Evolutionary conservation across 2,888 invertebrate genomes (phyloP).

Genomic region (Oscheius myriophilus): DNA sequence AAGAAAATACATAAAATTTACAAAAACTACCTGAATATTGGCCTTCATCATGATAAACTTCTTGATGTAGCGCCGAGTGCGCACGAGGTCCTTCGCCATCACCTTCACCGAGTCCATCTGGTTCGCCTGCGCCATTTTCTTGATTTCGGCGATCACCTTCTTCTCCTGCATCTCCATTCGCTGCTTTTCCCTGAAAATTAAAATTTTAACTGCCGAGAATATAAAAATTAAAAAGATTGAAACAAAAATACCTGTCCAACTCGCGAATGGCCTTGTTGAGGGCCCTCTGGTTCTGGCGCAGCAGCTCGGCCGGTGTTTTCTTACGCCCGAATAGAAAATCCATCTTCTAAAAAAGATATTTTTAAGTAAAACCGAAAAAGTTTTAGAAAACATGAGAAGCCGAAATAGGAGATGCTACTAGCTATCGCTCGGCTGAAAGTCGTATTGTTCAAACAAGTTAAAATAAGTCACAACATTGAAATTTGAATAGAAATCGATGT

Average conservation of each 20-base stretch:
- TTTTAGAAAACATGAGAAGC: not conserved
- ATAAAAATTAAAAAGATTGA: not conserved
- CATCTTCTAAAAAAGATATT: conserved; percentile 47
- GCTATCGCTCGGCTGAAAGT: too few species aligned
- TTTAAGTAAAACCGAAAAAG: not conserved
- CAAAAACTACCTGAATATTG: conserved; percentile 82
- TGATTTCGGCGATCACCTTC: conserved; percentile 96
- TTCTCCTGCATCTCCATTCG: conserved; percentile 98
- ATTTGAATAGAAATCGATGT: too few species aligned
- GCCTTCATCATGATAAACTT: conserved; percentile 99
- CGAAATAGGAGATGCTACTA: not conserved
- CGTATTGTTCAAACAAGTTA: too few species aligned
- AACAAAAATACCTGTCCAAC: conserved; percentile 80
- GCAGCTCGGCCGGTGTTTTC: conserved; percentile 95
- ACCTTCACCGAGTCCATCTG: conserved; percentile 99
- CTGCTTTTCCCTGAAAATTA: conserved; percentile 39
- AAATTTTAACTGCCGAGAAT: not conserved
- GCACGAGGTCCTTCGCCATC: conserved; percentile 97
- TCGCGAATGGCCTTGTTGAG: conserved; percentile 97
- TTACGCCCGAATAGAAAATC: conserved; percentile 87
- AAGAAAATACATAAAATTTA: not conserved
- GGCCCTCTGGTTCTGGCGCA: conserved; percentile 95
- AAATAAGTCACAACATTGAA: too few species aligned
- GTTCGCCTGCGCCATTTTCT: conserved; percentile 97
- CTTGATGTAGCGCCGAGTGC: conserved; percentile 91